Conservation (phyloP, 2,888 invertebrate genomes). For the Amitus sp. region DNA sequence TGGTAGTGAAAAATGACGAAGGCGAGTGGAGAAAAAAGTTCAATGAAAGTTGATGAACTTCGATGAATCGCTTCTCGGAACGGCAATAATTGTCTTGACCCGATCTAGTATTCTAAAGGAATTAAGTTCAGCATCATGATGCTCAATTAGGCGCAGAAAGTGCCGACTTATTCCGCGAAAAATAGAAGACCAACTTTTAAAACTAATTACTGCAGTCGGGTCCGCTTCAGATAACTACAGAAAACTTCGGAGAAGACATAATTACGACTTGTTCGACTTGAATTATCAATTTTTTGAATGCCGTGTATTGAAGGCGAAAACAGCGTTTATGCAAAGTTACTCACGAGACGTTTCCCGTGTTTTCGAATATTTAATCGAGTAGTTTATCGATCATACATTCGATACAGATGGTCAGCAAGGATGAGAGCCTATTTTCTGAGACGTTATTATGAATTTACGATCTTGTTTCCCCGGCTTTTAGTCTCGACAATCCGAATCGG, state of each 20-base stretch:
- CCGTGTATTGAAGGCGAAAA: too few species aligned
- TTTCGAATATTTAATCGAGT: too few species aligned
- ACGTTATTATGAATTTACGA: too few species aligned
- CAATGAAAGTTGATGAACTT: slow-evolving; percentile 12
- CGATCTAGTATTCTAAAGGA: slow-evolving; percentile 24
- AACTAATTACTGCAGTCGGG: slow-evolving; percentile 15
- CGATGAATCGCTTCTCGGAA: slow-evolving; percentile 15
- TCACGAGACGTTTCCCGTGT: too few species aligned
- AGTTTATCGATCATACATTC: too few species aligned
- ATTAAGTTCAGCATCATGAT: slow-evolving; percentile 24
- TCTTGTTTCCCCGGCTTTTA: too few species aligned
- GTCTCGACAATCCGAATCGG: neutral
- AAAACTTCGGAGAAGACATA: slow-evolving; percentile 3
- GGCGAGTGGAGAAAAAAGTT: too few species aligned
- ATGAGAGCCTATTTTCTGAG: too few species aligned
- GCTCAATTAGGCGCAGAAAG: slow-evolving; percentile 22
- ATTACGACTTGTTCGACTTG: neutral
- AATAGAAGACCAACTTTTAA: slow-evolving; percentile 19
- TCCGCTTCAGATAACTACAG: slow-evolving; percentile 11
- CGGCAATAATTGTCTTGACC: slow-evolving; percentile 5
- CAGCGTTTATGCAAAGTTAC: too few species aligned
- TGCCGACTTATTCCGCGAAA: slow-evolving; percentile 22
- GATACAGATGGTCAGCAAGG: too few species aligned
- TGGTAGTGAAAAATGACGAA: neutral
- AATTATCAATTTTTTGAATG: neutral